Evolutionary conservation across 1,140 invertebrate species (phyloP).

Genomic region (Vanessa tameamea): DNA sequence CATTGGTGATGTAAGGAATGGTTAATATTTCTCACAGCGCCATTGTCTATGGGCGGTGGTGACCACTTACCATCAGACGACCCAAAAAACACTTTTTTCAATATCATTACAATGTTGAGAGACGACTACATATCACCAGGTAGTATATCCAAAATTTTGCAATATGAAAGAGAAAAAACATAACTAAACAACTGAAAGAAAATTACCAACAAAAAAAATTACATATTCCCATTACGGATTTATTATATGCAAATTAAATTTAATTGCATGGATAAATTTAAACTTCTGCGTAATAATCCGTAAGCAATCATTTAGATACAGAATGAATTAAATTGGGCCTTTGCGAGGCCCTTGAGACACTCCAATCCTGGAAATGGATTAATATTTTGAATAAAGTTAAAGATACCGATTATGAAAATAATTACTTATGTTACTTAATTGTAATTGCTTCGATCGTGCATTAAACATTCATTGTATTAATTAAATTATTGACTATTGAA

Average conservation of each 20-base stretch:
- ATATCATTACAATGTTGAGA: too few relatives aligned
- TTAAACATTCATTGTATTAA: not conserved
- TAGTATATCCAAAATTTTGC: too few relatives aligned
- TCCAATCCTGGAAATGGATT: constrained; percentile 18
- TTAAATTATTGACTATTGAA: too few relatives aligned
- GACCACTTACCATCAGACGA: too few relatives aligned
- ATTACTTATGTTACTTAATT: constrained; percentile 2
- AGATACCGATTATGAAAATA: constrained; percentile 11
- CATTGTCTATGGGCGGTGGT: too few relatives aligned
- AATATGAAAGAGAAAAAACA: too few relatives aligned
- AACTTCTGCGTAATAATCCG: constrained; percentile 10
- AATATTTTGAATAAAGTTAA: constrained; percentile 21
- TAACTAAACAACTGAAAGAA: too few relatives aligned
- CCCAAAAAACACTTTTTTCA: too few relatives aligned
- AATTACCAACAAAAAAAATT: too few relatives aligned
- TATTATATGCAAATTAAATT: not conserved
- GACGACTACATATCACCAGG: too few relatives aligned
- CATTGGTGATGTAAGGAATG: too few relatives aligned
- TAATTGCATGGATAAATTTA: constrained; percentile 5
- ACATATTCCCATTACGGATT: not conserved
- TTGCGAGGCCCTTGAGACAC: not conserved
- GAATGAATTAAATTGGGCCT: constrained; percentile 24
- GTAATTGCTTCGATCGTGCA: not conserved
- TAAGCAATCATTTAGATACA: constrained; percentile 18
- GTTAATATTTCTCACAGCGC: too few relatives aligned